A percentile compares a stretch with the other conserved stretches of the same genome.
Evolutionary conservation across 2,888 invertebrate genomes (phyloP).

Genomic region (Cistogaster globosa): DNA sequence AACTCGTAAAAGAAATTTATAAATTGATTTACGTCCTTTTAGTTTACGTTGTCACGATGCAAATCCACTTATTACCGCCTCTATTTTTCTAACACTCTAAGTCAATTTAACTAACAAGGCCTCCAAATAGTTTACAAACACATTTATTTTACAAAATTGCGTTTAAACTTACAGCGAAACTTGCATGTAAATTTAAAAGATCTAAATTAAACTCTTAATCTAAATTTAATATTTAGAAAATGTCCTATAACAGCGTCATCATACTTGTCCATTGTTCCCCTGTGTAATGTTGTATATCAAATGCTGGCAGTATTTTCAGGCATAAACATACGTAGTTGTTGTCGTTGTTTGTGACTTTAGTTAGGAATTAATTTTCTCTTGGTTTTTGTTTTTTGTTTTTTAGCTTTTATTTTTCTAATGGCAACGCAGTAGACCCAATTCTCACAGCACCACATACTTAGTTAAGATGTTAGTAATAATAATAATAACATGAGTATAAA

Average conservation of each 20-base stretch:
- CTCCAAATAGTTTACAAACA: too few species aligned
- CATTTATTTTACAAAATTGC: too few species aligned
- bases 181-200: too few species aligned
- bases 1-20: too few species aligned
- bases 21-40: too few species aligned
- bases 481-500: constrained; percentile 25
- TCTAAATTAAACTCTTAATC: too few species aligned
- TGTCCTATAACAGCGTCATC: not conserved
- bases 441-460: constrained; percentile 68
- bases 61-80: too few species aligned
- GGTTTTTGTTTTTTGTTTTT: constrained; percentile 20
- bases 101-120: too few species aligned
- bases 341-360: constrained; percentile 42
- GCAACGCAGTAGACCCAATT: constrained; percentile 71
- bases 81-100: too few species aligned
- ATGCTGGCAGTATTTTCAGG: constrained; percentile 2
- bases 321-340: constrained; percentile 23
- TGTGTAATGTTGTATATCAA: constrained; percentile 53
- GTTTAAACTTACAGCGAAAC: too few species aligned
- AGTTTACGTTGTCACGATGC: too few species aligned
- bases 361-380: constrained; percentile 67
- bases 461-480: constrained; percentile 63
- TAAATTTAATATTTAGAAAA: not conserved
- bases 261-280: constrained; percentile 33
- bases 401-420: constrained; percentile 60